phyloP scores from a whole-genome alignment of 2,888 invertebrate genomes.

The Chymomyza caudatula region DNA sequence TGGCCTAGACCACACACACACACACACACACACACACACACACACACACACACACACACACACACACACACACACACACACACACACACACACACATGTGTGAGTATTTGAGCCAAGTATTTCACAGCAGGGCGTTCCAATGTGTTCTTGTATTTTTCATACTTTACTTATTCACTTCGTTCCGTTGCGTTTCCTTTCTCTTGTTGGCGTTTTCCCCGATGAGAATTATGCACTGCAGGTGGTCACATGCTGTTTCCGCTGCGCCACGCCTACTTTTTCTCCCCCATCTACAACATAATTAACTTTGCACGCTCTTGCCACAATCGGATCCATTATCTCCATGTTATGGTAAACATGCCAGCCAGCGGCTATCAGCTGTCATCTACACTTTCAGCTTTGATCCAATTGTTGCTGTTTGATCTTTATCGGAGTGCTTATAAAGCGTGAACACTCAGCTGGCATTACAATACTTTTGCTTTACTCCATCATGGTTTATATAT shows the following conservation, averaged over 20 bases:
- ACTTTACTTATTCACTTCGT: background rate
- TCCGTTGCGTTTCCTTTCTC: background rate
- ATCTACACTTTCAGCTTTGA: background rate
- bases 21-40: background rate
- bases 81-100: background rate
- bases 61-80: background rate
- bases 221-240: constrained; percentile 50
- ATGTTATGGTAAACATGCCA: background rate
- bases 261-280: background rate
- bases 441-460: background rate
- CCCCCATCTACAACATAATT: background rate
- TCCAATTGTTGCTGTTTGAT: background rate
- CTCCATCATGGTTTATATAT: too few relatives aligned
- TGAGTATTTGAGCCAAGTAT: background rate
- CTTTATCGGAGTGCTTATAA: background rate
- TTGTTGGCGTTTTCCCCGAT: background rate
- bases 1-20: background rate
- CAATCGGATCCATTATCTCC: background rate
- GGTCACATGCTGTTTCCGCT: constrained; percentile 40
- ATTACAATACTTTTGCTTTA: background rate
- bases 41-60: too few relatives aligned
- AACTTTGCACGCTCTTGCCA: background rate
- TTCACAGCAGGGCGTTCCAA: background rate
- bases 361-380: background rate
- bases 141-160: background rate